Percentiles rank a stretch among this genome's conserved stretches.
Conservation (phyloP, 1,140 invertebrate species). For the Papilio machaon region DNA sequence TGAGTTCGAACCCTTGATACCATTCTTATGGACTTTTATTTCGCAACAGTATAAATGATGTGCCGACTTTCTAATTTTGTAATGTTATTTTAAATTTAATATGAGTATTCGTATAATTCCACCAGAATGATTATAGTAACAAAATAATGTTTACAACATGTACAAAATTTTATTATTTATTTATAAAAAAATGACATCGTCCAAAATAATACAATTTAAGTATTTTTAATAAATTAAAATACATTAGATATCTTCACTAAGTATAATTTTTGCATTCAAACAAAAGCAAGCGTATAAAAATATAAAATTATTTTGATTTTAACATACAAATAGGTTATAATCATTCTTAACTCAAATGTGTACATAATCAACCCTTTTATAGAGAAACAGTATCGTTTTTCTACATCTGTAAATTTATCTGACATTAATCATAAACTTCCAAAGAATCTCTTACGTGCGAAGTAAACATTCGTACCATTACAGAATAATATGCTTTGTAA, state of each 20-base stretch:
- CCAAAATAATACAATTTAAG: too few relatives aligned
- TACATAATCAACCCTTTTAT: background rate
- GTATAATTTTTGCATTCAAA: too few relatives aligned
- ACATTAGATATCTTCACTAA: too few relatives aligned
- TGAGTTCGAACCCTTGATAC: background rate
- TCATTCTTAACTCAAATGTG: too few relatives aligned
- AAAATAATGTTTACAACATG: background rate
- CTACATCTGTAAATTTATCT: background rate
- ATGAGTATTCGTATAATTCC: background rate
- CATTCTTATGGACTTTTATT: background rate
- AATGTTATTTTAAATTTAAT: conserved; percentile 1
- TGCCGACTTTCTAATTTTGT: background rate
- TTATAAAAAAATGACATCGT: too few relatives aligned
- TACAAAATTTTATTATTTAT: too few relatives aligned
- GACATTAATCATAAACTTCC: conserved; percentile 7
- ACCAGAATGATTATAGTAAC: background rate
- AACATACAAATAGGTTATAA: too few relatives aligned
- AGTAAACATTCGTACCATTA: conserved; percentile 11
- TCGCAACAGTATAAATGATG: background rate
- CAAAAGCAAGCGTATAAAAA: too few relatives aligned
- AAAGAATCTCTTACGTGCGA: background rate
- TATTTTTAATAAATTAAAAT: too few relatives aligned
- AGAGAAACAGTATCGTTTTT: background rate
- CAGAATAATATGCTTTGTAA: conserved; percentile 23
- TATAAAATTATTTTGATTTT: too few relatives aligned